These are phyloP conservation scores for Hypomesus transpacificus DNA, from an alignment of 2,113 vertebrate genomes.

Conservation along the genomic window DNA sequence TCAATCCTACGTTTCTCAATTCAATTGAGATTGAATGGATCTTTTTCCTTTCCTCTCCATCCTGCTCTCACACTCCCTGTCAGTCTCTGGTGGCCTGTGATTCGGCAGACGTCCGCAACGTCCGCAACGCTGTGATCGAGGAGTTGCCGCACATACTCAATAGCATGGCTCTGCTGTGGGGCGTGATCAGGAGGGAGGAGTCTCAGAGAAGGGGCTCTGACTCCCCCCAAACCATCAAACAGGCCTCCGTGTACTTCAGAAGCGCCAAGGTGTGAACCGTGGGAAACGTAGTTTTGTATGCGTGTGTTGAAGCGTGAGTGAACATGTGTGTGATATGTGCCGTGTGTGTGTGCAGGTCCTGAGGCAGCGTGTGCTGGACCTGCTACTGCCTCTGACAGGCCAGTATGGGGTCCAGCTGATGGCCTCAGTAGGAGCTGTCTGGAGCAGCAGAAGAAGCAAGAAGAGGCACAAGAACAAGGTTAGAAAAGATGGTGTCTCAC, in stretches of 20 bases:
- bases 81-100: conserved; percentile 74
- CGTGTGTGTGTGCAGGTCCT: conserved; percentile 72
- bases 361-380: conserved; percentile 86
- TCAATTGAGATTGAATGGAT: neutral
- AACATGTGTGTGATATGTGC: neutral
- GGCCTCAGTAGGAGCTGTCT: conserved; percentile 85
- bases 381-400: conserved; percentile 82
- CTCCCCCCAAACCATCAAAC: conserved; percentile 68
- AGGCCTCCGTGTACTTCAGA: conserved; percentile 89
- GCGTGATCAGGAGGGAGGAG: conserved; percentile 80
- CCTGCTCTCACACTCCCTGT: neutral
- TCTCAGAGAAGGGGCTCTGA: conserved; percentile 76
- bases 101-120: conserved; percentile 81
- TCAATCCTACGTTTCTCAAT: neutral
- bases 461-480: conserved; percentile 84
- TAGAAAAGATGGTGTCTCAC: conserved; percentile 18
- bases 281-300: neutral
- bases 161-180: conserved; percentile 88
- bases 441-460: conserved; percentile 81
- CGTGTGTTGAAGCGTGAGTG: neutral
- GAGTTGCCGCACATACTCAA: conserved; percentile 84
- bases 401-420: conserved; percentile 85
- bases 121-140: conserved; percentile 86
- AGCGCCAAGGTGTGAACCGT: conserved; percentile 81
- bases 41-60: neutral